These are phyloP conservation scores for Apocheima hispidaria DNA, from an alignment of 2,888 invertebrate species.

Conservation along the genomic window DNA sequence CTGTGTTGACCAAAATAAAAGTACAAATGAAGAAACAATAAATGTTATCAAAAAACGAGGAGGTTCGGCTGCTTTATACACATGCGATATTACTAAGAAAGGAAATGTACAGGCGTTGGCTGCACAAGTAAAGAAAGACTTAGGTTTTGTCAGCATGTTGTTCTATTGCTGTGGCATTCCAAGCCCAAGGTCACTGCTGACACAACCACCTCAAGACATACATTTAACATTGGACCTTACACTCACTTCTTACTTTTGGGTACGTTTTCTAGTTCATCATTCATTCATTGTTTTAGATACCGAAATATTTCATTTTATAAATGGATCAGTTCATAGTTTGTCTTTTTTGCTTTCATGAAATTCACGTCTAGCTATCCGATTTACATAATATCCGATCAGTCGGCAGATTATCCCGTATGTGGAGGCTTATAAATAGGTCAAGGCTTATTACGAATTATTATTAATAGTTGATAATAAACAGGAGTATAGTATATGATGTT, in stretches of 20 bases:
- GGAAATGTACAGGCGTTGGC: constrained; percentile 79
- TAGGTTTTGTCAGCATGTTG: constrained; percentile 87
- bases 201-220: constrained; percentile 81
- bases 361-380: no score
- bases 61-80: constrained; percentile 80
- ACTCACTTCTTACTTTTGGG: constrained; percentile 88
- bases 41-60: constrained; percentile 75
- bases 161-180: constrained; percentile 88
- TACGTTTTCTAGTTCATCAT: constrained; percentile 52
- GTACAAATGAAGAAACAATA: constrained; percentile 80
- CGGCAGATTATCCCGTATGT: no score
- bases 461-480: no score
- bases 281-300: no score
- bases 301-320: no score
- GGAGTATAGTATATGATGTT: no score
- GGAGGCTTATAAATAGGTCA: no score
- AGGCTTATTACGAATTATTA: no score
- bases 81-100: constrained; percentile 85
- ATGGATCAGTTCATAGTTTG: no score
- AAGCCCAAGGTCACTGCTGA: constrained; percentile 84
- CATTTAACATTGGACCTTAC: constrained; percentile 85
- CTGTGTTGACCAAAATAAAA: constrained; percentile 88
- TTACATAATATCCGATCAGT: no score
- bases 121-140: constrained; percentile 75
- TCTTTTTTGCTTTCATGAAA: no score